Conservation (phyloP, 2,797 vertebrate species). For the Peromyscus attwateri region DNA sequence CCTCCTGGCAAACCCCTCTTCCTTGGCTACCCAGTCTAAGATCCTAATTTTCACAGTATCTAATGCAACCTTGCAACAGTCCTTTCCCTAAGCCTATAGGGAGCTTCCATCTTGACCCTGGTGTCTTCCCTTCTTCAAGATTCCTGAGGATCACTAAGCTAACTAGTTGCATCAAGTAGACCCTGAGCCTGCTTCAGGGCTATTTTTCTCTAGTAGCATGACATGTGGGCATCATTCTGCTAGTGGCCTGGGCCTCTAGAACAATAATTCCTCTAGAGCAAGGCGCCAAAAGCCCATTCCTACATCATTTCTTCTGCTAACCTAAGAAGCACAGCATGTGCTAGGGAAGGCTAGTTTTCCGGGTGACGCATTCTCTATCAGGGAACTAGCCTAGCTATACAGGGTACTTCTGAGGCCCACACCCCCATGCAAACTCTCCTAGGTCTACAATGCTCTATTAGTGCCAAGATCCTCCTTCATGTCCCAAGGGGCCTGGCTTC, state of each 20-base stretch:
- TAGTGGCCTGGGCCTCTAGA: background rate
- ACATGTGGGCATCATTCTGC: slow-evolving; percentile 30
- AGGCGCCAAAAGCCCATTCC: background rate
- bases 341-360: slow-evolving; percentile 46
- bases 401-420: background rate
- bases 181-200: background rate
- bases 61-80: background rate
- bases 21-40: background rate
- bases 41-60: slow-evolving; percentile 8
- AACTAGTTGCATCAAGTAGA: background rate
- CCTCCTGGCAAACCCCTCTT: background rate
- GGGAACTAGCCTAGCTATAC: background rate
- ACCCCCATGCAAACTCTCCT: background rate
- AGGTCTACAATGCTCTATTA: background rate
- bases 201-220: background rate
- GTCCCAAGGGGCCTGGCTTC: background rate
- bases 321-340: background rate
- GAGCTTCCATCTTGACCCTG: background rate
- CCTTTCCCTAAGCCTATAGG: background rate
- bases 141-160: slow-evolving; percentile 17
- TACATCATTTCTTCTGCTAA: slow-evolving; percentile 19
- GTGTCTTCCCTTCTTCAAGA: slow-evolving; percentile 9
- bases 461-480: background rate
- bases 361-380: slow-evolving; percentile 8
- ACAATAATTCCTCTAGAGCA: slow-evolving; percentile 9